phyloP scores from a whole-genome alignment of 2,113 vertebrate genomes.

The Mystacornis crossleyi region DNA sequence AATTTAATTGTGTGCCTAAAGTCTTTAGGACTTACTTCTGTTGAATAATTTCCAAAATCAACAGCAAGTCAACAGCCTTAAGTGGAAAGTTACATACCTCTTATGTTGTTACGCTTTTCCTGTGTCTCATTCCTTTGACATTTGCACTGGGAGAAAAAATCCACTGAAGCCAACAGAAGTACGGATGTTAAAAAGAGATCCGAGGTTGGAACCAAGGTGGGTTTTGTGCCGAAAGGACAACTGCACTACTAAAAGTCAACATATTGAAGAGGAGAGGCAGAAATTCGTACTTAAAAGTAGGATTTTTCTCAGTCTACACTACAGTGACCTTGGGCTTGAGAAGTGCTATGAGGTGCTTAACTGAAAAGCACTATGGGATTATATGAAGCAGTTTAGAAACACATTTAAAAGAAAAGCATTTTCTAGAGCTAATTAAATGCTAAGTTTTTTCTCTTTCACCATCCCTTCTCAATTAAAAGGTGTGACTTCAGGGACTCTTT shows the following conservation, averaged over 20 bases:
- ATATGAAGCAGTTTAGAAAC: background rate
- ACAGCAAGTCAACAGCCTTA: background rate
- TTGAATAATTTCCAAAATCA: conserved; percentile 49
- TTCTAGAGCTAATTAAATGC: conserved; percentile 45
- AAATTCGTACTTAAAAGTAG: background rate
- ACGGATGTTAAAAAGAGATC: background rate
- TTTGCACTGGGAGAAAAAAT: background rate
- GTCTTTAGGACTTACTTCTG: background rate
- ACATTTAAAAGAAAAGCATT: conserved; percentile 15
- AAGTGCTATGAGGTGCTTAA: background rate
- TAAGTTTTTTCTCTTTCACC: background rate
- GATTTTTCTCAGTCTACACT: background rate
- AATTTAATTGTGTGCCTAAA: background rate
- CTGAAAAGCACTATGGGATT: background rate
- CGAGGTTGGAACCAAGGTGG: background rate
- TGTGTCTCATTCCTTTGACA: background rate
- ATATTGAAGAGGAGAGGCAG: background rate
- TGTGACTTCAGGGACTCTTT: conserved; percentile 39
- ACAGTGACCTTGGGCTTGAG: background rate
- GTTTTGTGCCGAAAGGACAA: background rate
- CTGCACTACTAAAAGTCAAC: background rate
- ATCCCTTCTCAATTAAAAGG: conserved; percentile 43
- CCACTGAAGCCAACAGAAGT: background rate
- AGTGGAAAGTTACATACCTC: conserved; percentile 10
- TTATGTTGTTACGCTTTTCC: background rate